Evolutionary conservation across 2,797 vertebrate genomes (phyloP).

Genomic region (Eptatretus atami): DNA sequence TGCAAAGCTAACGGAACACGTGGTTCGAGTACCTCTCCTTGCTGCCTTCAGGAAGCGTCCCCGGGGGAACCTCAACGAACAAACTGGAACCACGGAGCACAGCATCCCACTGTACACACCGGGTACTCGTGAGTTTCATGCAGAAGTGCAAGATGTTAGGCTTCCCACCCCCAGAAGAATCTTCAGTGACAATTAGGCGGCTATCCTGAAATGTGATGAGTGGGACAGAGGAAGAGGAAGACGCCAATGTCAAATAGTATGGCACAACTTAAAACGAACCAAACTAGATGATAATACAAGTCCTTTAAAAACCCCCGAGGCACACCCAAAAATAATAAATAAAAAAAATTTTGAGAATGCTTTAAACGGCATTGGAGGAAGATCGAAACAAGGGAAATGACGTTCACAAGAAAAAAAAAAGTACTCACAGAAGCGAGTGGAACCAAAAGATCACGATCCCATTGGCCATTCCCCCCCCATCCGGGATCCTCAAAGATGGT

Average conservation of each 20-base stretch:
- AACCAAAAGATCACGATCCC: conserved; percentile 85
- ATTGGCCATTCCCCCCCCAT: conserved; percentile 84
- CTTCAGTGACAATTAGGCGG: conserved; percentile 63
- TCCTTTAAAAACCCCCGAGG: neutral
- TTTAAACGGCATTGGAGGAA: neutral
- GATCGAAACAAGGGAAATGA: neutral
- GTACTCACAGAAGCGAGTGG: conserved; percentile 51
- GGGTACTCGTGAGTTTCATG: conserved; percentile 57
- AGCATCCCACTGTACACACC: conserved; percentile 53
- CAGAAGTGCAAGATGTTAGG: conserved; percentile 44
- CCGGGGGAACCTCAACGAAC: conserved; percentile 62
- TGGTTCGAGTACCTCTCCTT: conserved; percentile 39
- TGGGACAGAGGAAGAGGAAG: conserved; percentile 6
- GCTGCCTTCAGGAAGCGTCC: conserved; percentile 53
- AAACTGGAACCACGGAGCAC: conserved; percentile 42
- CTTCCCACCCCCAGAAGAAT: conserved; percentile 28
- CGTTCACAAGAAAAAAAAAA: neutral
- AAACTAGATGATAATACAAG: neutral
- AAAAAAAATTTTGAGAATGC: neutral
- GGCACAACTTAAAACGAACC: neutral
- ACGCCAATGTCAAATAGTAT: neutral
- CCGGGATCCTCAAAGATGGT: conserved; percentile 98
- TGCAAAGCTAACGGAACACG: too few species aligned
- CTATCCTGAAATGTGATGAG: conserved; percentile 22
- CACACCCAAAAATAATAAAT: neutral